Conservation (phyloP, 2,888 invertebrate species). For the Melanchra persicariae region DNA sequence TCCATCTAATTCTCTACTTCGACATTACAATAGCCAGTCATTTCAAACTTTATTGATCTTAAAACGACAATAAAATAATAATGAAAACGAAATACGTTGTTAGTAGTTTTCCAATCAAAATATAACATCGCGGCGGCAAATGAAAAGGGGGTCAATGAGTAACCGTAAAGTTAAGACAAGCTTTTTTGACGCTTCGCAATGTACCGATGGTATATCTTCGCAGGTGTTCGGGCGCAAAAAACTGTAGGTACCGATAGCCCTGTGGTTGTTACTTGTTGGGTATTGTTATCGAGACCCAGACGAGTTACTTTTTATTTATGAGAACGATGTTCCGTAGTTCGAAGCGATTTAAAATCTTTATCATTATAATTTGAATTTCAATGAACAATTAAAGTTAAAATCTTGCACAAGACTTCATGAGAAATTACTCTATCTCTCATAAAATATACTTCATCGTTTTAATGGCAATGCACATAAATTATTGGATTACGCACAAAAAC, state of each 20-base stretch:
- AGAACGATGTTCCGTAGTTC: not conserved
- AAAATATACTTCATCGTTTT: not conserved
- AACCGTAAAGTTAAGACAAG: slow-evolving; percentile 64
- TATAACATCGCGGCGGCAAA: slow-evolving; percentile 50
- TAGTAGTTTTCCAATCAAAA: slow-evolving; percentile 63
- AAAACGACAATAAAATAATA: slow-evolving; percentile 32
- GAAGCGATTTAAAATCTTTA: not conserved
- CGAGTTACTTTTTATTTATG: not conserved
- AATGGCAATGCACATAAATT: not conserved
- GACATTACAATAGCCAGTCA: slow-evolving; percentile 4
- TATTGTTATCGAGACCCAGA: slow-evolving; percentile 29
- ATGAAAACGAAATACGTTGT: slow-evolving; percentile 41
- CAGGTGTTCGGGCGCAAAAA: slow-evolving; percentile 52
- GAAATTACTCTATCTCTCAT: not conserved
- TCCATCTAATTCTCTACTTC: not conserved
- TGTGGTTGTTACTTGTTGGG: slow-evolving; percentile 26
- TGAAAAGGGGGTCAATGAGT: slow-evolving; percentile 61
- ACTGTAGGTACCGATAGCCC: slow-evolving; percentile 37
- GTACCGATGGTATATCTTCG: slow-evolving; percentile 27
- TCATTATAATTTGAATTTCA: not conserved
- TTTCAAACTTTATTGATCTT: slow-evolving; percentile 29
- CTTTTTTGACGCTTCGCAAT: slow-evolving; percentile 55
- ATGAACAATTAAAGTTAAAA: too few relatives aligned
- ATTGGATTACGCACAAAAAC: not conserved
- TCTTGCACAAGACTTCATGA: too few relatives aligned